phyloP scores from a whole-genome alignment of 2,888 invertebrate genomes.

The Campaea margaritaria region DNA sequence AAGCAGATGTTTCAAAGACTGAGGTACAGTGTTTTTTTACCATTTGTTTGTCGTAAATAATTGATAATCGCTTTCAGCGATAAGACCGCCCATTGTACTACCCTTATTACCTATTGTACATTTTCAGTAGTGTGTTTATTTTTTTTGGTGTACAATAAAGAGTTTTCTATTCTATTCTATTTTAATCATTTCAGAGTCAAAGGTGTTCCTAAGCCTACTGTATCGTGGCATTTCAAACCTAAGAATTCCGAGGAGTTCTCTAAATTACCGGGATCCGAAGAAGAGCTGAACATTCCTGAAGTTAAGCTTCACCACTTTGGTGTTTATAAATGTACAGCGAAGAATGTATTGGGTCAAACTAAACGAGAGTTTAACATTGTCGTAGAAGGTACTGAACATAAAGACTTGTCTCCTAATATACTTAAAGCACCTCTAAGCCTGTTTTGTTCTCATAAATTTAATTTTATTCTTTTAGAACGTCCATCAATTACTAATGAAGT shows the following conservation, averaged over 20 bases:
- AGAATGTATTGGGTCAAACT: conserved; percentile 26
- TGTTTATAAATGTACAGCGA: conserved; percentile 34
- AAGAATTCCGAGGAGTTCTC: conserved; percentile 7
- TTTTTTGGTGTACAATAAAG: too few species aligned
- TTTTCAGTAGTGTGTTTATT: too few species aligned
- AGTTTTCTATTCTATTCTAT: too few species aligned
- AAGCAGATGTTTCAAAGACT: too few species aligned
- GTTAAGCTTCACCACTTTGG: conserved; percentile 25
- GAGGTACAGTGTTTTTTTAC: too few species aligned
- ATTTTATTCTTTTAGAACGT: conserved; percentile 27
- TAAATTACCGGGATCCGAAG: conserved; percentile 9
- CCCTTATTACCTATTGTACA: too few species aligned
- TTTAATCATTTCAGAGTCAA: conserved; percentile 16
- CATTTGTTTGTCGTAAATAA: too few species aligned
- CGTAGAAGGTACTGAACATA: conserved; percentile 33
- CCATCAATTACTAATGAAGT: conserved; percentile 35
- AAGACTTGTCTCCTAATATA: too few species aligned
- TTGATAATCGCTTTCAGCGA: too few species aligned
- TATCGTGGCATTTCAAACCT: conserved; percentile 39
- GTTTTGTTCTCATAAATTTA: too few species aligned
- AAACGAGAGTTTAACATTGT: conserved; percentile 20
- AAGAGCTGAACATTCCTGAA: conserved; percentile 19
- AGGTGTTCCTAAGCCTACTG: conserved; percentile 34
- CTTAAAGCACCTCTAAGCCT: too few species aligned
- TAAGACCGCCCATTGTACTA: too few species aligned